These are phyloP conservation scores for Antedon bifida DNA, from an alignment of 35 echinoderm and acorn worm genomes.

Conservation along the genomic window DNA sequence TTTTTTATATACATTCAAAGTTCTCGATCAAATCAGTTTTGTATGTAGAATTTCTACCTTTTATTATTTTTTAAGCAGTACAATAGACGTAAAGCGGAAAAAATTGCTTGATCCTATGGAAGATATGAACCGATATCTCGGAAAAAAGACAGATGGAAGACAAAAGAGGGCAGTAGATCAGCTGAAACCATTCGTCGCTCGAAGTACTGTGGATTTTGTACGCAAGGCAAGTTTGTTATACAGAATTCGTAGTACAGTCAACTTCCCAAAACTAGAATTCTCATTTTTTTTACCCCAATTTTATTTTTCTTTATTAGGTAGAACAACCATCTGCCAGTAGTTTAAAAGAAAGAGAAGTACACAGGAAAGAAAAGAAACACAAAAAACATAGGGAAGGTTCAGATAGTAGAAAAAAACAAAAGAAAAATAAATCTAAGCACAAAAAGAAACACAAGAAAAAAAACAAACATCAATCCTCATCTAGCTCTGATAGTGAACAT, in stretches of 20 bases:
- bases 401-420: slow-evolving; percentile 13
- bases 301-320: background rate
- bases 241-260: too few species aligned
- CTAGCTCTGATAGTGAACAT: background rate
- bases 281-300: too few species aligned
- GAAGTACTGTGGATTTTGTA: too few species aligned
- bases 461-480: slow-evolving; percentile 4
- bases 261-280: too few species aligned
- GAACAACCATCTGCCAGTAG: background rate
- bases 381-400: slow-evolving; percentile 15
- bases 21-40: too few species aligned
- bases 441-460: slow-evolving; percentile 24
- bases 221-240: too few species aligned
- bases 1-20: too few species aligned
- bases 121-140: slow-evolving; percentile 51
- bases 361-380: slow-evolving; percentile 16
- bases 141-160: background rate
- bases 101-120: slow-evolving; percentile 56
- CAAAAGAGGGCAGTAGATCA: background rate
- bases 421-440: slow-evolving; percentile 13
- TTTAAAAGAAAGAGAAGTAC: background rate
- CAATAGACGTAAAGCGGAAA: slow-evolving; percentile 58
- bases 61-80: slow-evolving; percentile 8
- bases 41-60: too few species aligned
- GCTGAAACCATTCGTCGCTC: background rate